Evolutionary conservation across 2,888 invertebrate genomes (phyloP).

Genomic region (Limnephilus lunatus): DNA sequence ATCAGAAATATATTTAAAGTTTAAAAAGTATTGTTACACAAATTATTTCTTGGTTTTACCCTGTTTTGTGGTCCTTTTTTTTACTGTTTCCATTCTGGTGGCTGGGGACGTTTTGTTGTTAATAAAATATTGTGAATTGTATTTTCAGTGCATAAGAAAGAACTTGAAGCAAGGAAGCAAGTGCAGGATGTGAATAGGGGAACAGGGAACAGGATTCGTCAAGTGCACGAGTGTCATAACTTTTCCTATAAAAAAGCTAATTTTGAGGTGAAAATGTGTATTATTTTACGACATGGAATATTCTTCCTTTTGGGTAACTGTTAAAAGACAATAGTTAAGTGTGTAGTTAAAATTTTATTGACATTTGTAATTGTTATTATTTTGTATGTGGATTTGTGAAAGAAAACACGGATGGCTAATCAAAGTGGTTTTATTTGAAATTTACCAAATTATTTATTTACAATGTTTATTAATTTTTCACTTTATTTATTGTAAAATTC

Average conservation of each 20-base stretch:
- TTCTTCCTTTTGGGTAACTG: background rate
- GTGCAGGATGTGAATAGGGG: background rate
- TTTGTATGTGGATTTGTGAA: conserved; percentile 35
- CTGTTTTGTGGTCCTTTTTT: background rate
- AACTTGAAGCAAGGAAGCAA: background rate
- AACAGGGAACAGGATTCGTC: background rate
- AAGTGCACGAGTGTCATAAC: background rate
- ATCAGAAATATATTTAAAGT: background rate
- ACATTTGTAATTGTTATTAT: conserved; percentile 23
- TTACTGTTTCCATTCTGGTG: background rate
- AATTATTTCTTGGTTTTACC: background rate
- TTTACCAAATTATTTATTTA: conserved; percentile 49
- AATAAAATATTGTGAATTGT: background rate
- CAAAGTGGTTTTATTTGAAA: conserved; percentile 51
- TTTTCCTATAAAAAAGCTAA: background rate
- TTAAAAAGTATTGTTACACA: no score
- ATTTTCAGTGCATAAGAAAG: background rate
- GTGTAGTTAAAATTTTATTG: conserved; percentile 30
- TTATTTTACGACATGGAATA: background rate
- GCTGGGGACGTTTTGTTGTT: background rate
- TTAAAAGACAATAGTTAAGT: conserved; percentile 11
- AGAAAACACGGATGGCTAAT: conserved; percentile 39
- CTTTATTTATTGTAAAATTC: background rate
- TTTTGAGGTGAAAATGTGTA: background rate
- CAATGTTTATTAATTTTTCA: conserved; percentile 19